These are phyloP conservation scores for Phataginus tetradactyla DNA, from an alignment of 2,797 vertebrate genomes.

Conservation along the genomic window DNA sequence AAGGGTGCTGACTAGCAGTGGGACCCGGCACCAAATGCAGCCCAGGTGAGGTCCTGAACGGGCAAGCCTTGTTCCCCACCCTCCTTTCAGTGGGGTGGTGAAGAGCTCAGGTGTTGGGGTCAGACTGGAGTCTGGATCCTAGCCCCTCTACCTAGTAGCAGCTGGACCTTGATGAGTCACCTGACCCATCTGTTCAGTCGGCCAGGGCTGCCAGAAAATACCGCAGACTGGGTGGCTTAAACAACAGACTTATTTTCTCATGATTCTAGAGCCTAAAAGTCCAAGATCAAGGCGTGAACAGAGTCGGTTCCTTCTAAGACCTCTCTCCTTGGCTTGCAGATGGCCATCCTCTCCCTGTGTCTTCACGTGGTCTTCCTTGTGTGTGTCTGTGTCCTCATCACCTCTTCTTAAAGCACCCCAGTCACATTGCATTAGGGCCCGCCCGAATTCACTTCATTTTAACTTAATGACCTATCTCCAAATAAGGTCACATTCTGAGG, in stretches of 20 bases:
- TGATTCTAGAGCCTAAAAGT: neutral
- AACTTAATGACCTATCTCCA: neutral
- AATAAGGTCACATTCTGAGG: neutral
- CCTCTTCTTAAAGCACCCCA: neutral
- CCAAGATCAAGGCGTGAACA: neutral
- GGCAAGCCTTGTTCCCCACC: neutral
- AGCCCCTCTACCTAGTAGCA: neutral
- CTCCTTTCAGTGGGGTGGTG: neutral
- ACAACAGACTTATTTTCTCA: neutral
- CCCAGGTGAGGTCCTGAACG: neutral
- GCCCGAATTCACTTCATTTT: neutral
- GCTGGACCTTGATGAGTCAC: neutral
- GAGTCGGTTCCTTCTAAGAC: neutral
- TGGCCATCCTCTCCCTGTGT: fast-evolving
- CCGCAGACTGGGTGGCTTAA: neutral
- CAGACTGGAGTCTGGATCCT: neutral
- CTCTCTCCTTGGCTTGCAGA: neutral
- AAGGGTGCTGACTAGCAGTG: neutral
- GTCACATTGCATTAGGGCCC: too few species aligned
- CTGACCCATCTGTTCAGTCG: neutral
- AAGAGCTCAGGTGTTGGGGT: neutral
- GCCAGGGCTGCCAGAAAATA: neutral
- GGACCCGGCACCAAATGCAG: neutral
- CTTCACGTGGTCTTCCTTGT: neutral
- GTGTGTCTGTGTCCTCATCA: neutral